Evolutionary conservation across 2,888 invertebrate species (phyloP).

Genomic region (Alloplasta piceator): DNA sequence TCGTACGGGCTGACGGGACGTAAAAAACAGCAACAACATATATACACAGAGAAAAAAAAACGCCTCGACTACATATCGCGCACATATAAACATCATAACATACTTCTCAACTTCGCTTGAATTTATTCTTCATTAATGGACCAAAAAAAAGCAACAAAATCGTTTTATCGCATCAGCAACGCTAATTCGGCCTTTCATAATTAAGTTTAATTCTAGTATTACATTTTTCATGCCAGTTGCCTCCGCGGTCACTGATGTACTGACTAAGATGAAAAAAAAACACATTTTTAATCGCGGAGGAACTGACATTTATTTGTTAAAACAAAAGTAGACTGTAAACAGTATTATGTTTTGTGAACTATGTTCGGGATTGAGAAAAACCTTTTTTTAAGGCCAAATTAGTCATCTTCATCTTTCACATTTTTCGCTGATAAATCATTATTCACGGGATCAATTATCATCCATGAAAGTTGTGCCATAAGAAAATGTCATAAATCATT

Average conservation of each 20-base stretch:
- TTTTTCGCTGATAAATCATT: slow-evolving; percentile 2
- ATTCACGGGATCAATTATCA: slow-evolving; percentile 25
- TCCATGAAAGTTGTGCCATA: slow-evolving; percentile 37
- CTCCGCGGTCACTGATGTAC: slow-evolving; percentile 17
- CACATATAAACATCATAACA: slow-evolving; percentile 67
- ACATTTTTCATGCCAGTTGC: slow-evolving; percentile 41
- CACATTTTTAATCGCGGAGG: slow-evolving; percentile 35
- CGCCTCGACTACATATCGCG: slow-evolving; percentile 56
- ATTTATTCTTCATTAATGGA: slow-evolving; percentile 73
- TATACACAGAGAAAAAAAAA: slow-evolving; percentile 29
- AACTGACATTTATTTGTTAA: slow-evolving; percentile 43
- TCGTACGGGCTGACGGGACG: slow-evolving; percentile 62
- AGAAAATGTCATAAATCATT: slow-evolving; percentile 25
- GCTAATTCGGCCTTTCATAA: slow-evolving; percentile 78
- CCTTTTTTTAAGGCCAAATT: slow-evolving; percentile 69
- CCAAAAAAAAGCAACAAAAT: slow-evolving; percentile 55
- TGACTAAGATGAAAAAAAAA: not conserved
- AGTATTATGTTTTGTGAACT: slow-evolving; percentile 69
- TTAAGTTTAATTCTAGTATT: slow-evolving; percentile 61
- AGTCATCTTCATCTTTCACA: slow-evolving; percentile 50
- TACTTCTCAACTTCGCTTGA: slow-evolving; percentile 72
- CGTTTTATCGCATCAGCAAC: slow-evolving; percentile 82
- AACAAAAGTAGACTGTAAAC: slow-evolving; percentile 37
- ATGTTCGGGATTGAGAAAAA: slow-evolving; percentile 57
- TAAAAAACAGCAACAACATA: slow-evolving; percentile 20